A percentile compares a stretch with the other conserved stretches of the same genome.
phyloP scores from a whole-genome alignment of 2,888 invertebrate genomes.

The Podotricha telesiphe region DNA sequence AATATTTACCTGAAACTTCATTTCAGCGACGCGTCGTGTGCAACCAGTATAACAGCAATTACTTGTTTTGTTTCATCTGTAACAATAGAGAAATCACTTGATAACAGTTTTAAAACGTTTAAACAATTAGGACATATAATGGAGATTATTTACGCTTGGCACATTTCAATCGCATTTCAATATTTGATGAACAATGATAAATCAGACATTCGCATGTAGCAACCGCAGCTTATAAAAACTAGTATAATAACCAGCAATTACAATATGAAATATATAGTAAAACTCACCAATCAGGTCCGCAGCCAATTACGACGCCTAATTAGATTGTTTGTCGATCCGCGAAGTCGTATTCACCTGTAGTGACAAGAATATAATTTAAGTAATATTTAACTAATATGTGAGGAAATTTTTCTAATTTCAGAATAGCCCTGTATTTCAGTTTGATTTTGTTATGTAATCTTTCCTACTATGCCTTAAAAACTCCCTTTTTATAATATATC shows the following conservation, averaged over 20 bases:
- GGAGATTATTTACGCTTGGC: constrained; percentile 53
- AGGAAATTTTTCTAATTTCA: not conserved
- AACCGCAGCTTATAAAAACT: constrained; percentile 44
- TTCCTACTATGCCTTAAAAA: too few relatives aligned
- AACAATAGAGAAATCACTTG: constrained; percentile 56
- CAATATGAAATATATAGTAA: constrained; percentile 40
- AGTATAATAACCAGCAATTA: constrained; percentile 38
- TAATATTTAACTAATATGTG: not conserved
- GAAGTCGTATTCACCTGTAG: constrained; percentile 41
- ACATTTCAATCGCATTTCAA: constrained; percentile 40
- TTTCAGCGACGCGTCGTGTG: not conserved
- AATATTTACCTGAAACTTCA: constrained; percentile 6
- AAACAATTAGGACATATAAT: constrained; percentile 16
- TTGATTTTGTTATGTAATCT: not conserved
- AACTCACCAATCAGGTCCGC: constrained; percentile 46
- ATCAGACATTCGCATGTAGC: constrained; percentile 51
- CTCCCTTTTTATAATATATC: too few relatives aligned
- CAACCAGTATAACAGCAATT: too few relatives aligned
- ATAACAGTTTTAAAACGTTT: constrained; percentile 35
- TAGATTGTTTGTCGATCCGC: constrained; percentile 25
- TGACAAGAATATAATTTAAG: constrained; percentile 27
- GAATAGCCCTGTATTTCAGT: not conserved
- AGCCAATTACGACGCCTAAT: constrained; percentile 28
- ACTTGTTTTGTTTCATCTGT: constrained; percentile 41
- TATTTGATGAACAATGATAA: constrained; percentile 31